A percentile compares a stretch with the other conserved stretches of the same genome.
Conservation (phyloP, 30 jellyfish, hydroid and myxozoan genomes). For the Turritopsis rubra region DNA sequence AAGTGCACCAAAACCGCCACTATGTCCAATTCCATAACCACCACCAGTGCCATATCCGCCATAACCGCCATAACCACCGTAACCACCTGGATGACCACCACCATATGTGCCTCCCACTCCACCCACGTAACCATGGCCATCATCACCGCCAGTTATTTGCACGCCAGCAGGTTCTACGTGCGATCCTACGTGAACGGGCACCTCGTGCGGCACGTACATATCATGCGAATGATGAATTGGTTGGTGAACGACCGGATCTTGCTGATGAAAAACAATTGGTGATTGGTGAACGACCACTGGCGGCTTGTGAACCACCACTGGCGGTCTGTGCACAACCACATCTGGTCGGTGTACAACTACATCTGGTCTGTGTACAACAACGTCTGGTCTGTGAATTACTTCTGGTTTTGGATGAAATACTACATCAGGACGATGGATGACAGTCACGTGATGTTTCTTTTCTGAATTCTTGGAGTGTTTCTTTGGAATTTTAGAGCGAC, state of each 20-base stretch:
- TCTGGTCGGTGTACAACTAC: slow-evolving; percentile 84
- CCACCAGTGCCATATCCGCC: slow-evolving; percentile 26
- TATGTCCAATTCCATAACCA: slow-evolving; percentile 23
- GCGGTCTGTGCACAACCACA: slow-evolving; percentile 91
- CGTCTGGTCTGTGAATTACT: slow-evolving; percentile 81
- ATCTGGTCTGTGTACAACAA: slow-evolving; percentile 89
- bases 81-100: slow-evolving; percentile 28
- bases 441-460: slow-evolving; percentile 83
- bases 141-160: slow-evolving; percentile 17
- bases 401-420: slow-evolving; percentile 84
- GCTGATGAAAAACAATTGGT: slow-evolving; percentile 90
- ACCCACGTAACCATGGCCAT: slow-evolving; percentile 22
- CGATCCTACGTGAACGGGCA: slow-evolving; percentile 79
- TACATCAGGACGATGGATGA: slow-evolving; percentile 68
- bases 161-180: slow-evolving; percentile 48
- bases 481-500: slow-evolving; percentile 26
- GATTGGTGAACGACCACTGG: slow-evolving; percentile 82
- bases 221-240: slow-evolving; percentile 74
- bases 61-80: slow-evolving; percentile 28
- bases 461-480: slow-evolving; percentile 22
- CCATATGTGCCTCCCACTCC: slow-evolving; percentile 35
- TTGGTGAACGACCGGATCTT: slow-evolving; percentile 61
- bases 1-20: slow-evolving; percentile 33
- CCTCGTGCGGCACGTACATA: slow-evolving; percentile 50
- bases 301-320: slow-evolving; percentile 80